Evolutionary conservation across 2,888 invertebrate species (phyloP).

Genomic region (Caenorhabditis sp.): DNA sequence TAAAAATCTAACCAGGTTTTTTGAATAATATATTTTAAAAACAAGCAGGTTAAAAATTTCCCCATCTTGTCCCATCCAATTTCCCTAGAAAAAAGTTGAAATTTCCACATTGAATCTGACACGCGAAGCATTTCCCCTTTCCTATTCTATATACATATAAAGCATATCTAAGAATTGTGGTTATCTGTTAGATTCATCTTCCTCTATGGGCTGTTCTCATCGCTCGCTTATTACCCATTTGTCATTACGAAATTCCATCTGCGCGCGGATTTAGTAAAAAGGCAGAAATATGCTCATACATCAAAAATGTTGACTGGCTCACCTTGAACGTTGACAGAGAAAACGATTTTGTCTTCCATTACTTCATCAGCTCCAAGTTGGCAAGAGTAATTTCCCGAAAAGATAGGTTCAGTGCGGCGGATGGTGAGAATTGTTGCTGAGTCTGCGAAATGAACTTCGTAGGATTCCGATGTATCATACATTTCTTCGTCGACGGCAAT

Average conservation of each 20-base stretch:
- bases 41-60: too few relatives aligned
- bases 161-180: conserved; percentile 1
- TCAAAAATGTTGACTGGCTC: conserved; percentile 21
- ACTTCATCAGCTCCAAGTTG: conserved; percentile 43
- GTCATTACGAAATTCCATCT: conserved; percentile 31
- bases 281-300: neutral
- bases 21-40: too few relatives aligned
- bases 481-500: conserved; percentile 39
- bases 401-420: conserved; percentile 50
- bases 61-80: too few relatives aligned
- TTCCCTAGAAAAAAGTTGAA: too few relatives aligned
- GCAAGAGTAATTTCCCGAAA: conserved; percentile 56
- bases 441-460: conserved; percentile 24
- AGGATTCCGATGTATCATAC: conserved; percentile 24
- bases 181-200: neutral
- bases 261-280: neutral
- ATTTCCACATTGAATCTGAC: neutral
- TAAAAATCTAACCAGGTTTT: too few relatives aligned
- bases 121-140: neutral
- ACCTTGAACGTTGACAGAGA: conserved; percentile 48
- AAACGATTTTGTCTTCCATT: conserved; percentile 15
- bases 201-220: neutral
- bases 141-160: neutral
- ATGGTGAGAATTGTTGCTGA: conserved; percentile 54
- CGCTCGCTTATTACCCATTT: conserved; percentile 31